A percentile compares a stretch with the other conserved stretches of the same genome.
Evolutionary conservation across 2,797 vertebrate genomes (phyloP).

Genomic region (Pangasius mekongensis): DNA sequence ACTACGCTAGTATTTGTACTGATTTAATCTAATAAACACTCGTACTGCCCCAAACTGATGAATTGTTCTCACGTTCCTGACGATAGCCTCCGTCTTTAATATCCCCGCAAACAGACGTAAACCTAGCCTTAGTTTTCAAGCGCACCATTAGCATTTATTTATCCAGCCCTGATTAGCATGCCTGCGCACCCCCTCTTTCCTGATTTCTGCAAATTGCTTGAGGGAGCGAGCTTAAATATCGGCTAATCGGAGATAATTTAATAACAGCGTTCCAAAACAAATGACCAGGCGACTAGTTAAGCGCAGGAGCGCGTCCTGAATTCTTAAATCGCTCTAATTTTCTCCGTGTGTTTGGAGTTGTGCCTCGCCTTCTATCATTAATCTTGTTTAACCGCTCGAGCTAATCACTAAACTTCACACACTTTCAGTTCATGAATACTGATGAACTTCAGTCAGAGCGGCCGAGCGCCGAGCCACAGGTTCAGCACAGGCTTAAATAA

Average conservation of each 20-base stretch:
- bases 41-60: constrained; percentile 44
- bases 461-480: not conserved
- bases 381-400: constrained; percentile 55
- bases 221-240: constrained; percentile 62
- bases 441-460: constrained; percentile 35
- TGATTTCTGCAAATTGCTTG: constrained; percentile 61
- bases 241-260: constrained; percentile 59
- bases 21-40: constrained; percentile 51
- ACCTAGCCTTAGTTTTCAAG: constrained; percentile 53
- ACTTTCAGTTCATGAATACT: constrained; percentile 46
- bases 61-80: constrained; percentile 48
- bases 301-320: constrained; percentile 48
- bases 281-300: constrained; percentile 52
- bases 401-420: constrained; percentile 45
- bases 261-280: constrained; percentile 50
- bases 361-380: constrained; percentile 58
- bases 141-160: constrained; percentile 59
- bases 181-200: constrained; percentile 55
- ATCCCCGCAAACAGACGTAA: constrained; percentile 55
- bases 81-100: constrained; percentile 55
- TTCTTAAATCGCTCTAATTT: constrained; percentile 55
- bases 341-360: constrained; percentile 49
- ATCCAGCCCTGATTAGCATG: constrained; percentile 56
- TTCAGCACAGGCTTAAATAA: not conserved
- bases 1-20: not conserved